These are phyloP conservation scores for Leucoma salicis DNA, from an alignment of 2,888 invertebrate species.

Conservation along the genomic window DNA sequence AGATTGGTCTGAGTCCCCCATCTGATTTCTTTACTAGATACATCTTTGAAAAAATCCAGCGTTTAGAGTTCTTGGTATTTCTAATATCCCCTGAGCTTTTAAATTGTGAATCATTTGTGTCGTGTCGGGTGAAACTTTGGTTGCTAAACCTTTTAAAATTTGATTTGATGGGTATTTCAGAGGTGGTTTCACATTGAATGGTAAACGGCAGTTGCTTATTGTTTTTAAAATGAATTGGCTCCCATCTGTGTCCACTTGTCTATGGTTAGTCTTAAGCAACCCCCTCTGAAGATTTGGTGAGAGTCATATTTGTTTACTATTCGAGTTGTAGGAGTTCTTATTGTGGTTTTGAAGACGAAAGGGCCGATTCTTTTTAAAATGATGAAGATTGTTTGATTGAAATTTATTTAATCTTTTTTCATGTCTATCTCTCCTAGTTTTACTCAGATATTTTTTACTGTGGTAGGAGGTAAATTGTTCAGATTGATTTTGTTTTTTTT, in stretches of 20 bases:
- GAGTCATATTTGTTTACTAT: background rate
- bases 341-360: background rate
- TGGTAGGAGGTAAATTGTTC: background rate
- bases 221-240: constrained; percentile 4
- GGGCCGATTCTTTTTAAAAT: background rate
- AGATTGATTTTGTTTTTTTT: background rate
- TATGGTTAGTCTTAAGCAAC: background rate
- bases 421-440: background rate
- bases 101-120: constrained; percentile 2
- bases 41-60: constrained; percentile 11
- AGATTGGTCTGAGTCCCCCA: constrained; percentile 24
- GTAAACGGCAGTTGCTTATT: background rate
- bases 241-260: background rate
- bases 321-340: background rate
- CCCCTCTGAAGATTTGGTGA: background rate
- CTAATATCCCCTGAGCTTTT: constrained; percentile 1
- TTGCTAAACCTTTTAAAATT: background rate
- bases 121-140: constrained; percentile 1
- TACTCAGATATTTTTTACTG: background rate
- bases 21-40: constrained; percentile 26
- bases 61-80: background rate
- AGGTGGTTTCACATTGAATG: constrained; percentile 3
- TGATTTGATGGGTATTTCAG: background rate
- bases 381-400: background rate
- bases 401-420: background rate